Evolutionary conservation across 1,140 invertebrate species (phyloP).

Genomic region (silkworm (Bombyx mori)): DNA sequence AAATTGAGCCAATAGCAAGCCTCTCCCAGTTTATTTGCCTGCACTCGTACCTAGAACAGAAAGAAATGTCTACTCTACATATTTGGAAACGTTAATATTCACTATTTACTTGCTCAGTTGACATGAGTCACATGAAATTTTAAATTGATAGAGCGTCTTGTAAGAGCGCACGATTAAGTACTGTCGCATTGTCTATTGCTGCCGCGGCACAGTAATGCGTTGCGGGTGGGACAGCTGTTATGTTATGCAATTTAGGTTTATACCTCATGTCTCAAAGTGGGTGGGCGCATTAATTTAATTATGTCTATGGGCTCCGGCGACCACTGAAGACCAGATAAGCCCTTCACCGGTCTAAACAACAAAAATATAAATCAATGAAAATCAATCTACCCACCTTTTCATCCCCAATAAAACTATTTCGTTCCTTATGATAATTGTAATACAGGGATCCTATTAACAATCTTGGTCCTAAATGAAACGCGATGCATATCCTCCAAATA

Average conservation of each 20-base stretch:
- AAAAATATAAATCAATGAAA: too few species aligned
- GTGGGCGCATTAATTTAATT: not conserved
- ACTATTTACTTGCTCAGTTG: too few species aligned
- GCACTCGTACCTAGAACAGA: constrained; percentile 57
- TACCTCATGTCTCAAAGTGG: too few species aligned
- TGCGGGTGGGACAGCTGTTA: too few species aligned
- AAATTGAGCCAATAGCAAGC: constrained; percentile 89
- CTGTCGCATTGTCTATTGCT: too few species aligned
- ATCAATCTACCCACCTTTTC: constrained; percentile 46
- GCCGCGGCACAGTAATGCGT: too few species aligned
- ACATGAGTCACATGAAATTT: too few species aligned
- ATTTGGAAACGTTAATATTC: not conserved
- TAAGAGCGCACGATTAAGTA: too few species aligned
- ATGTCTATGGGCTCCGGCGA: not conserved
- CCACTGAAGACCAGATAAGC: too few species aligned
- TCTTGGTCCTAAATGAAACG: constrained; percentile 89
- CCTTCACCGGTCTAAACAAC: too few species aligned
- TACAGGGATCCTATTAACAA: constrained; percentile 88
- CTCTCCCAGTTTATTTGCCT: constrained; percentile 76
- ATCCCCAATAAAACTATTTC: constrained; percentile 74
- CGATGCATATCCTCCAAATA: constrained; percentile 92
- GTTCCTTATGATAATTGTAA: constrained; percentile 83
- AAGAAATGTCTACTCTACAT: not conserved
- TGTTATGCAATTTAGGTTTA: too few species aligned
- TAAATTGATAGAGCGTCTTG: too few species aligned